A percentile compares a stretch with the other conserved stretches of the same genome.
Evolutionary conservation across 2,113 vertebrate genomes (phyloP).

Genomic region (Dunckerocampus dactyliophorus): DNA sequence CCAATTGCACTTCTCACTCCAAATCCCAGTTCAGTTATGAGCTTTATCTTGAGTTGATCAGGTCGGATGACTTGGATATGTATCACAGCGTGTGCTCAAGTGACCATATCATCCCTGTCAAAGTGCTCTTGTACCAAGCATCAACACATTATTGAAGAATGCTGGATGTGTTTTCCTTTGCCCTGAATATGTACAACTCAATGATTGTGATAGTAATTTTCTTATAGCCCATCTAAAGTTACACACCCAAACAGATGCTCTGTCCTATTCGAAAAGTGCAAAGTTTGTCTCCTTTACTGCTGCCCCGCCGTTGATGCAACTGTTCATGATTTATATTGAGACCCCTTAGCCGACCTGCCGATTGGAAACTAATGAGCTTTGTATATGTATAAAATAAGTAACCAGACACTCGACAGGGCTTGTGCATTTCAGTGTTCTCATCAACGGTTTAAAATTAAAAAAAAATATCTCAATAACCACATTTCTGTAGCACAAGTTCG

Average conservation of each 20-base stretch:
- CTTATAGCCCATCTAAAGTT: not conserved
- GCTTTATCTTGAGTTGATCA: no score
- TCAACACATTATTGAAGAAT: no score
- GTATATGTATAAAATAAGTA: slow-evolving; percentile 4
- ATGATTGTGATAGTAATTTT: not conserved
- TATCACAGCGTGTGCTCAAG: no score
- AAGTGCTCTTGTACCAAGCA: no score
- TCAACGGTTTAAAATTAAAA: not conserved
- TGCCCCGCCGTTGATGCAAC: not conserved
- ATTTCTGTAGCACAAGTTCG: not conserved
- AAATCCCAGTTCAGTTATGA: no score
- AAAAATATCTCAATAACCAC: not conserved
- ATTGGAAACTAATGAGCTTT: slow-evolving; percentile 1
- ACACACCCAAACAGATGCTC: not conserved
- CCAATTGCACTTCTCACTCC: no score
- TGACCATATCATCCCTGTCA: no score
- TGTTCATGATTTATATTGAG: not conserved
- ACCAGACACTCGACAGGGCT: not conserved
- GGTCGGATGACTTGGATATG: no score
- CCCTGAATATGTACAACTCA: no score
- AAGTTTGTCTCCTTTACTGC: not conserved
- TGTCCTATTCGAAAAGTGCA: not conserved
- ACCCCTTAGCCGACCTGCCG: not conserved
- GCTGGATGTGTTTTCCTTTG: no score
- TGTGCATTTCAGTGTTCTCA: not conserved